Percentiles rank a stretch among this genome's conserved stretches.
These are phyloP conservation scores for Rhizomys pruinosus DNA, from an alignment of 2,113 vertebrate species.

Conservation along the genomic window DNA sequence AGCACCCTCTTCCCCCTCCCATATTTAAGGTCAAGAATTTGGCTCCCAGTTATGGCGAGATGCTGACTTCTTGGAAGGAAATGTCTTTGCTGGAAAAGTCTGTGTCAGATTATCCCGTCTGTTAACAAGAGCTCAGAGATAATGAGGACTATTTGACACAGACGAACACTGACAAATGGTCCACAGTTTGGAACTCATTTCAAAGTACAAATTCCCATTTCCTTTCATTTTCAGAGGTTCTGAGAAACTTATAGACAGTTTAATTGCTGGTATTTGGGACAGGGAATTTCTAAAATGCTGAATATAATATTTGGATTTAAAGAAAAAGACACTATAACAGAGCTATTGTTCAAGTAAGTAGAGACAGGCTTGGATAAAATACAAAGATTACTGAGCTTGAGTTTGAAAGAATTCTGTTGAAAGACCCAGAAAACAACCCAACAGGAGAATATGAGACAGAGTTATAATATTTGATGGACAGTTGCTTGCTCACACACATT, in stretches of 20 bases:
- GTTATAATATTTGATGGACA: conserved; percentile 63
- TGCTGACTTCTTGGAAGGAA: conserved; percentile 18
- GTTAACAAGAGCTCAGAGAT: conserved; percentile 54
- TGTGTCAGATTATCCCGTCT: conserved; percentile 44
- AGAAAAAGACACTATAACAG: conserved; percentile 78
- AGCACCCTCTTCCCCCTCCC: not conserved
- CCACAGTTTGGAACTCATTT: conserved; percentile 76
- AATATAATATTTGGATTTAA: conserved; percentile 79
- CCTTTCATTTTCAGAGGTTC: conserved; percentile 71
- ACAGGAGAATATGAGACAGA: conserved; percentile 9
- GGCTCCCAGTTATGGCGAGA: not conserved
- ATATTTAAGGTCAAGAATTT: conserved; percentile 45
- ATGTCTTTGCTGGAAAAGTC: conserved; percentile 25
- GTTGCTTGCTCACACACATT: conserved; percentile 35
- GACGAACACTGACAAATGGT: conserved; percentile 59
- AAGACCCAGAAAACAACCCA: conserved; percentile 57
- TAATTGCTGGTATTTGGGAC: conserved; percentile 75
- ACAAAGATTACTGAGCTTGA: conserved; percentile 66
- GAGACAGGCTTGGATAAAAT: conserved; percentile 74
- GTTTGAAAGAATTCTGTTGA: conserved; percentile 61
- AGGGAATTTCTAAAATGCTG: conserved; percentile 71
- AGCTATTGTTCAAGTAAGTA: conserved; percentile 72
- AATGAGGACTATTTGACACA: conserved; percentile 50
- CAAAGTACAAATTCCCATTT: conserved; percentile 69
- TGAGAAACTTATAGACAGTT: conserved; percentile 74